These are phyloP conservation scores for Criorhina ranunculi DNA, from an alignment of 2,888 invertebrate species.

Conservation along the genomic window DNA sequence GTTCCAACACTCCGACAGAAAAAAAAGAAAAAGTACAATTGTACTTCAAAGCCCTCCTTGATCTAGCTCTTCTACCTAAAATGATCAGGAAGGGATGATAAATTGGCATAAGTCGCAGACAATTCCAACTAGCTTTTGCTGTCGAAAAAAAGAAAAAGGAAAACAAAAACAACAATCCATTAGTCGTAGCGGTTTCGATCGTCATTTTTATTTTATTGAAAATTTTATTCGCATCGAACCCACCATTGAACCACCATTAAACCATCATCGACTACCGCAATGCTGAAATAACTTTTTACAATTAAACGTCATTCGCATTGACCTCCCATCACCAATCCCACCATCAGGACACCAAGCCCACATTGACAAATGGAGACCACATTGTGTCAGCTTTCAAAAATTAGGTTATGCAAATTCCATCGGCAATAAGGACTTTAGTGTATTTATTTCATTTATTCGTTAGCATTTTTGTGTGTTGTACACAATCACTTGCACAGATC, in stretches of 20 bases:
- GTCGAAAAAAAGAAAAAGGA: not conserved
- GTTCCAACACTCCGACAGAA: no score
- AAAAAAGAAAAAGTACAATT: no score
- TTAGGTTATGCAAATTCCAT: constrained; percentile 39
- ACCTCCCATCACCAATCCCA: not conserved
- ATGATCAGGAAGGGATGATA: no score
- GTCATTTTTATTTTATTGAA: constrained; percentile 36
- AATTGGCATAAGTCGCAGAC: no score
- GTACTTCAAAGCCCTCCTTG: no score
- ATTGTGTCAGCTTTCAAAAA: constrained; percentile 6
- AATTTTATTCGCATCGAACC: constrained; percentile 34
- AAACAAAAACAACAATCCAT: not conserved
- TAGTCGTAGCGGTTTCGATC: not conserved
- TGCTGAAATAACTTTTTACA: constrained; percentile 41
- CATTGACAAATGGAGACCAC: constrained; percentile 9
- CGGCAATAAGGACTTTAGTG: constrained; percentile 19
- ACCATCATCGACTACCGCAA: constrained; percentile 11
- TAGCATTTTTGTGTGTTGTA: not conserved
- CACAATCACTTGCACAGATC: not conserved
- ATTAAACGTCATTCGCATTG: constrained; percentile 29
- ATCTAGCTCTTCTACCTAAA: no score
- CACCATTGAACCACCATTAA: constrained; percentile 8
- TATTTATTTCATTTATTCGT: constrained; percentile 8
- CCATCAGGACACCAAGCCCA: not conserved
- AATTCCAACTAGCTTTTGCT: no score